Evolutionary conservation across 1,140 invertebrate genomes (phyloP).

Genomic region (Procambarus virginalis): DNA sequence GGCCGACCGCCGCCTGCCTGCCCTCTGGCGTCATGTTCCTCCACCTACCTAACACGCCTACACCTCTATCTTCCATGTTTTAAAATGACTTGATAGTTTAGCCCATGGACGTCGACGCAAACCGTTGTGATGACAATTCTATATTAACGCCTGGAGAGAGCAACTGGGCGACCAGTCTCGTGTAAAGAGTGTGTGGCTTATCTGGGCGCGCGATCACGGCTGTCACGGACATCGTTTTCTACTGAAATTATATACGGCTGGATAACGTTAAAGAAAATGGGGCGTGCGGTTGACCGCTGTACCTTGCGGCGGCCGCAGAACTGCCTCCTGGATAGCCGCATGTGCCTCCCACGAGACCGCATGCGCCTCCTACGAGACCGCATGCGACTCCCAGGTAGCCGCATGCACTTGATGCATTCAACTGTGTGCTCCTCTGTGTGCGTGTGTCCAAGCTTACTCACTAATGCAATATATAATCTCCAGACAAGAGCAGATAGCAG

Average conservation of each 20-base stretch:
- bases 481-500: too few relatives aligned
- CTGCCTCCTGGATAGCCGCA: neutral
- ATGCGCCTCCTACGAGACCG: neutral
- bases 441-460: neutral
- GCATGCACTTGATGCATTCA: neutral
- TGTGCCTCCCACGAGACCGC: neutral
- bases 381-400: neutral
- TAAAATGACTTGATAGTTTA: too few relatives aligned
- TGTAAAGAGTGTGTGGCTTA: neutral
- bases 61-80: too few relatives aligned
- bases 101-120: too few relatives aligned
- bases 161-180: too few relatives aligned
- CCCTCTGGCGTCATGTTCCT: neutral
- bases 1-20: conserved; percentile 15
- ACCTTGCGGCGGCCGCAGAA: neutral
- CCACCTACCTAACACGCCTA: too few relatives aligned
- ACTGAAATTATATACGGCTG: conserved; percentile 25
- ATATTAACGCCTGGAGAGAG: too few relatives aligned
- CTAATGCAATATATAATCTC: too few relatives aligned
- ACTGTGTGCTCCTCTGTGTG: conserved; percentile 29
- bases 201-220: neutral
- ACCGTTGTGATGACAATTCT: too few relatives aligned
- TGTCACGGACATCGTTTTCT: conserved; percentile 29
- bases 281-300: conserved; percentile 24
- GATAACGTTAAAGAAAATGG: conserved; percentile 16